A percentile compares a stretch with the other conserved stretches of the same genome.
phyloP scores from a whole-genome alignment of 37 sponge, comb jelly and placozoan genomes.

The Petrosia ficiformis region DNA sequence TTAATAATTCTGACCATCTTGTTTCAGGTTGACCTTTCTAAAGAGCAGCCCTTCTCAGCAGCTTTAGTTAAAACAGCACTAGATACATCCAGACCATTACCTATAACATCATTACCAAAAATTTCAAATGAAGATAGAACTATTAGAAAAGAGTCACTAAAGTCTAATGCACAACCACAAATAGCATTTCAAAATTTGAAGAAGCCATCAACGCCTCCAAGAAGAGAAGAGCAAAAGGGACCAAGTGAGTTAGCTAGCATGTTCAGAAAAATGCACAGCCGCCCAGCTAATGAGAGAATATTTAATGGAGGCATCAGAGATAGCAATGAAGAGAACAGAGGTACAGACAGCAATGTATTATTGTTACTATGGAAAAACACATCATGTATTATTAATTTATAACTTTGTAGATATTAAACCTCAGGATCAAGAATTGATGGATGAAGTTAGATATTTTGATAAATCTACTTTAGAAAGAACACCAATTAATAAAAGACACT shows the following conservation, averaged over 20 bases:
- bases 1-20: background rate
- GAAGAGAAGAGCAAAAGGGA: too few relatives aligned
- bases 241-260: background rate
- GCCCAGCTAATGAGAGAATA: background rate
- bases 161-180: too few relatives aligned
- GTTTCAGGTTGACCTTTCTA: background rate
- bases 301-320: background rate
- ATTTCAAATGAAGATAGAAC: background rate
- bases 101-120: background rate
- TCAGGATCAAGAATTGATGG: slow-evolving; percentile 27
- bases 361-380: too few relatives aligned
- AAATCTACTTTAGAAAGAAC: slow-evolving; percentile 19
- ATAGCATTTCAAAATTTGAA: background rate
- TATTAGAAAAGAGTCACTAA: too few relatives aligned
- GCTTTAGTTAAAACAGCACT: background rate
- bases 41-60: background rate
- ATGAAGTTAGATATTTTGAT: slow-evolving; percentile 43
- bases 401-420: slow-evolving; percentile 3
- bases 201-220: background rate
- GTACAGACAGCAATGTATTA: too few relatives aligned
- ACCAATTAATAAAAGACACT: slow-evolving; percentile 30
- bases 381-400: too few relatives aligned
- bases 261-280: background rate
- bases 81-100: background rate
- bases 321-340: too few relatives aligned